These are phyloP conservation scores for Hassar affinis DNA, from an alignment of 2,113 vertebrate species.

Conservation along the genomic window DNA sequence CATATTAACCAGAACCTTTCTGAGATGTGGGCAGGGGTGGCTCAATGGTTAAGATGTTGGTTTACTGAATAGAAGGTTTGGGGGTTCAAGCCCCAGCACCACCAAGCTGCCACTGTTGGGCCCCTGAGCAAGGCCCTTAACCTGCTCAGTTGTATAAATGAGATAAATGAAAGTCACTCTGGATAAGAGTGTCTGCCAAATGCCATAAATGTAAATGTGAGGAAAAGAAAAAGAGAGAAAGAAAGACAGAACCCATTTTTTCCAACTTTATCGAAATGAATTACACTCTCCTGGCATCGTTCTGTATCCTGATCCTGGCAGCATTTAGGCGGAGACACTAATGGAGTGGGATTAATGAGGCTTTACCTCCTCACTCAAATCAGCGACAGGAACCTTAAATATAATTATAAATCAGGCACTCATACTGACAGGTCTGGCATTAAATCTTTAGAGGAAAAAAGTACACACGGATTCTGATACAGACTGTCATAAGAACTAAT, in stretches of 20 bases:
- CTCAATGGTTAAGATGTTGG: too few species aligned
- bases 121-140: too few species aligned
- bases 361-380: neutral
- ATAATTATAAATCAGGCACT: neutral
- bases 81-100: too few species aligned
- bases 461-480: neutral
- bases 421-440: neutral
- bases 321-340: neutral
- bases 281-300: neutral
- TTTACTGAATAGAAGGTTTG: too few species aligned
- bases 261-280: neutral
- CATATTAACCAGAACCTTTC: neutral
- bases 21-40: too few species aligned
- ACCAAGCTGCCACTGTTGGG: too few species aligned
- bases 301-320: neutral
- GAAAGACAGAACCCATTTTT: neutral
- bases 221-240: neutral
- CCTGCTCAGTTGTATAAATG: too few species aligned
- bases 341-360: conserved; percentile 3
- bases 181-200: too few species aligned
- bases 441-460: neutral
- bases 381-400: neutral
- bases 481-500: neutral
- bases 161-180: too few species aligned
- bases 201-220: too few species aligned